These are phyloP conservation scores for Actenoides hombroni DNA, from an alignment of 2,113 vertebrate species.

Conservation along the genomic window DNA sequence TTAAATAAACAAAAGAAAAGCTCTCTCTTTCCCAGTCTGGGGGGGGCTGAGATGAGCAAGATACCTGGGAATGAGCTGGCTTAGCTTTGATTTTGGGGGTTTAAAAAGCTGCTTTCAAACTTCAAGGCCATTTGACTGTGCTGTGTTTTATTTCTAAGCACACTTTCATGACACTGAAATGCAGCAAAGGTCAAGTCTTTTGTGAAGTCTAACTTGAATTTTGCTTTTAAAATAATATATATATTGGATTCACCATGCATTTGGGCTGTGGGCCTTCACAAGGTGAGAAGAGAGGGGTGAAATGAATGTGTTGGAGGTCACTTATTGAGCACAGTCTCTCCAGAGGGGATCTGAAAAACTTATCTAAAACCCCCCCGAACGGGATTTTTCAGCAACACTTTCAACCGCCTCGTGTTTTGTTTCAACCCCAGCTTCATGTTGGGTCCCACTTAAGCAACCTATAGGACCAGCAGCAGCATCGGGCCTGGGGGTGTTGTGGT, in stretches of 20 bases:
- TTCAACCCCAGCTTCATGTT: neutral
- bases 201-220: constrained; percentile 7
- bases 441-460: neutral
- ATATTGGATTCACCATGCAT: neutral
- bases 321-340: constrained; percentile 47
- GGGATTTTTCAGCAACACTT: constrained; percentile 24
- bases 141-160: constrained; percentile 14
- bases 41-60: neutral
- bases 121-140: neutral
- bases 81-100: neutral
- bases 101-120: constrained; percentile 15
- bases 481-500: neutral
- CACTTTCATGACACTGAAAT: neutral
- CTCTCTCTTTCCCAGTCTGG: neutral
- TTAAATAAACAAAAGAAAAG: neutral
- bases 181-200: constrained; percentile 6
- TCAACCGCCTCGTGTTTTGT: neutral
- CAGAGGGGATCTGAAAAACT: constrained; percentile 62
- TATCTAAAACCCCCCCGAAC: neutral
- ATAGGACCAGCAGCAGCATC: neutral
- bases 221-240: neutral
- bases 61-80: neutral
- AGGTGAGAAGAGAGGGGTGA: neutral
- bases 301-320: neutral
- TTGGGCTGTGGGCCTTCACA: constrained; percentile 26